Percentiles rank a stretch among this genome's conserved stretches.
Conservation (phyloP, 2,113 vertebrate genomes). For the Butorides virescens region DNA sequence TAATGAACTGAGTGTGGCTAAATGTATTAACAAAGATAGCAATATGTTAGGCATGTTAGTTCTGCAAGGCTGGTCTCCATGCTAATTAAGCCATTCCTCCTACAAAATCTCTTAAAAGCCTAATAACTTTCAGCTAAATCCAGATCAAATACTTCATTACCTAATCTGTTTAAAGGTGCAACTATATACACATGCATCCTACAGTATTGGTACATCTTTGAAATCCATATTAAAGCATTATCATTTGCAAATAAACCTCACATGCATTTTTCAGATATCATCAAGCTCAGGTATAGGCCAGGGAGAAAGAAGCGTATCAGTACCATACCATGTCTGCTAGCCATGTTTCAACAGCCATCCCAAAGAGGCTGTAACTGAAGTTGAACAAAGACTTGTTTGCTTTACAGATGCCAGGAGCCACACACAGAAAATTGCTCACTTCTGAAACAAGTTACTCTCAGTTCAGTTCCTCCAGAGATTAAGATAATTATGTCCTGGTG, state of each 20-base stretch:
- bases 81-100: neutral
- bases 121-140: neutral
- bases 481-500: neutral
- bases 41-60: neutral
- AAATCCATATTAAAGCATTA: neutral
- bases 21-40: neutral
- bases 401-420: slow-evolving; percentile 31
- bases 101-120: neutral
- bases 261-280: neutral
- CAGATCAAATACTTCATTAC: neutral
- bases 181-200: neutral
- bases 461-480: neutral
- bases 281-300: neutral
- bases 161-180: neutral
- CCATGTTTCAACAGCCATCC: neutral
- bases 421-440: slow-evolving; percentile 6
- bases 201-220: neutral
- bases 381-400: slow-evolving; percentile 17
- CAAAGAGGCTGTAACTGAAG: neutral
- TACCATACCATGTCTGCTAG: neutral
- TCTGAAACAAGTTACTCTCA: slow-evolving; percentile 24
- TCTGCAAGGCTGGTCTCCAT: neutral
- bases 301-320: neutral
- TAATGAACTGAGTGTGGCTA: neutral
- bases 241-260: neutral